Evolutionary conservation across 2,797 vertebrate genomes (phyloP), one percentile per base, ranked within the genome.

Genomic region (Molossus molossus): DNA sequence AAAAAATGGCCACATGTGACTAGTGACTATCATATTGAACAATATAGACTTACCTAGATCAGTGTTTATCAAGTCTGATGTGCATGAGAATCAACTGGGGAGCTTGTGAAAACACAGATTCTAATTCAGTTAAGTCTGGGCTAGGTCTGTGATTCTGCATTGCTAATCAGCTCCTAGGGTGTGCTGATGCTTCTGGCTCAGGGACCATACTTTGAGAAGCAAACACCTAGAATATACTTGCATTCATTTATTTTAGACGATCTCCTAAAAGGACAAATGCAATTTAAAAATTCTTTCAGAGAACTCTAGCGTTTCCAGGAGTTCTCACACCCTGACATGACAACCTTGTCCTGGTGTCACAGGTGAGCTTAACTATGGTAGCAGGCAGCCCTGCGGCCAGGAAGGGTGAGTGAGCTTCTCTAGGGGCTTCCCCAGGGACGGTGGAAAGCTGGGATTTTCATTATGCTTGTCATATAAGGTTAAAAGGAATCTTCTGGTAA

Each of bases 301-400:
- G 12, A 76, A 25, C 18, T 76, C 67, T n/a, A 29, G 57, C 50
- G 20, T 45, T 65, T 48, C 81, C 8, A n/a, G 73, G 67, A 21
- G n/a, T 50, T 64, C 29, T 72, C 25, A 21, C 55, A 25, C 13
- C 10, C 5, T 13, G 13, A 1, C 37, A 3, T 20, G 69, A 53
- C 76, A 81, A 25, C 13, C 29, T 33, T 23, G 7, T 69, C 40
- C 14, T 25, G 9, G 20, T 9, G 6, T 23, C 60, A 8, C 23
- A 12, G 69, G 29, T 12, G 9, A 2, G n/a, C 40, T 4, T 9
- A 11, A 11, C 20, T 2, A 3, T 1, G 0, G 3, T 4, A 23
- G 58, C 29, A 12, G 33, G 17, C 48, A 7, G 14, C 6, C 53
- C 17, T 33, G 62, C 57, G 6, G 33, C 25, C 37, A 9, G 37